Evolutionary conservation across 2,797 vertebrate species (phyloP).

Genomic region (Calcarius lapponicus): DNA sequence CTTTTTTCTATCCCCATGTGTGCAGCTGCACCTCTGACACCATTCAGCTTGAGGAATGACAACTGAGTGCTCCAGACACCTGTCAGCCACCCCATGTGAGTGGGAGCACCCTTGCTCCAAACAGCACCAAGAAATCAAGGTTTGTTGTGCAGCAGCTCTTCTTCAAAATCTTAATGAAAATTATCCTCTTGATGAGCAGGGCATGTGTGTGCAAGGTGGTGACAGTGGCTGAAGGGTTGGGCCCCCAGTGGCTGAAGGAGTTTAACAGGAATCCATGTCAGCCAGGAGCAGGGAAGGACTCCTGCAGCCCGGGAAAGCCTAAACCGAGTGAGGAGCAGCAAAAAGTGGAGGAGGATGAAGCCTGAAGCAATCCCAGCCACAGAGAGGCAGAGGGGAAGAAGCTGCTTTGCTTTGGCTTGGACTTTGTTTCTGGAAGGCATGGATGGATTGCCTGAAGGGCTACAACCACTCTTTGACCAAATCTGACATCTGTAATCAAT

Average conservation of each 20-base stretch:
- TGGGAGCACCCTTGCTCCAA: not conserved
- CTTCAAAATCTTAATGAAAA: not conserved
- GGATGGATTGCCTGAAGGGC: conserved; percentile 13
- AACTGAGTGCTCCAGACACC: not conserved
- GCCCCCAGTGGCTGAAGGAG: not conserved
- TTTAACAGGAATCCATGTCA: rapidly evolving
- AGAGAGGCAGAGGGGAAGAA: not conserved
- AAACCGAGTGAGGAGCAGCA: not conserved
- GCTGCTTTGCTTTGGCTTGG: not conserved
- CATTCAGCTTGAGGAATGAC: not conserved
- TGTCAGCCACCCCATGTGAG: rapidly evolving
- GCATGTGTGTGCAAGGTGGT: not conserved
- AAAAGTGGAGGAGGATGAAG: not conserved
- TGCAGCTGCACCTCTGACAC: not conserved
- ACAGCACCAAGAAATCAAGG: not conserved
- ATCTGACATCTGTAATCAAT: conserved; percentile 16
- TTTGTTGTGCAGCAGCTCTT: not conserved
- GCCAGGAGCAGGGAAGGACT: not conserved
- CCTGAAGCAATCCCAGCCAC: not conserved
- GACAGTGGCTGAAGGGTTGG: not conserved
- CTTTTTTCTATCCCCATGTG: rapidly evolving
- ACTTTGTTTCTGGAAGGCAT: not conserved
- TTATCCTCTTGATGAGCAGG: not conserved
- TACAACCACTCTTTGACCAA: conserved; percentile 2
- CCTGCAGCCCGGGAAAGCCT: not conserved